Base-by-base conservation (phyloP, 1,140 invertebrate species). In the Musca domestica region DNA sequence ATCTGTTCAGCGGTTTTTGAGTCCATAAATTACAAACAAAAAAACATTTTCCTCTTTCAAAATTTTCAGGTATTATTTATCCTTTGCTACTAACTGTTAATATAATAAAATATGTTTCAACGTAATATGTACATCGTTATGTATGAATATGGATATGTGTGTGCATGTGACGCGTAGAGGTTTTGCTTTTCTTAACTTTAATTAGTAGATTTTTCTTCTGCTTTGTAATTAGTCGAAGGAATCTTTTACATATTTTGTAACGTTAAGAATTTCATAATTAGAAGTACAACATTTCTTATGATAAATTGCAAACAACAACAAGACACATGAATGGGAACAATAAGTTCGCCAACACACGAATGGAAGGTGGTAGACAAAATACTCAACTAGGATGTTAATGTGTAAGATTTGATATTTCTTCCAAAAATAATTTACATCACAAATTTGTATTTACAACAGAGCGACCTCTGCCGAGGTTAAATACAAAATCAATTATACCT, bases 191-290 rank as follows among this genome's bases (percentile, higher is more conserved):
- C 48, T 64, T 68, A 61, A 64, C 51, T 64, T 64, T 64, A 68
- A 64, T 64, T 68, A 64, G 47, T 52, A 41, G 64, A 64, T 68
- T 64, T 68, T 63, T 64, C 67, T 41, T 41, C 34, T 10, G 4
- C 34, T 41, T 41, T 19, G 17, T 49, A 27, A 48, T 68, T 64
- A 68, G 64, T 68, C 64, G 67, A 64, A 68, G 49, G 51, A 52
- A 64, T 51, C 52, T 68, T 68, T 61, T 63, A 58, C 66, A 67
- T 67, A 48, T 56, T 54, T 56, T 54, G 66, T 41, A 41, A 41
- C 34, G 34, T 41, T 41, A 41, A 41, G 66, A 67, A 67, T 67
- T 67, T 67, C 48, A 61, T 61, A 68, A 68, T 68, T 68, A 68
- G 64, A 68, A 68, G 47, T 41, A 41, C 34, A 41, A 41, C 34